Base-by-base conservation (phyloP, 2,113 vertebrate species). In the Heterochromis multidens region DNA sequence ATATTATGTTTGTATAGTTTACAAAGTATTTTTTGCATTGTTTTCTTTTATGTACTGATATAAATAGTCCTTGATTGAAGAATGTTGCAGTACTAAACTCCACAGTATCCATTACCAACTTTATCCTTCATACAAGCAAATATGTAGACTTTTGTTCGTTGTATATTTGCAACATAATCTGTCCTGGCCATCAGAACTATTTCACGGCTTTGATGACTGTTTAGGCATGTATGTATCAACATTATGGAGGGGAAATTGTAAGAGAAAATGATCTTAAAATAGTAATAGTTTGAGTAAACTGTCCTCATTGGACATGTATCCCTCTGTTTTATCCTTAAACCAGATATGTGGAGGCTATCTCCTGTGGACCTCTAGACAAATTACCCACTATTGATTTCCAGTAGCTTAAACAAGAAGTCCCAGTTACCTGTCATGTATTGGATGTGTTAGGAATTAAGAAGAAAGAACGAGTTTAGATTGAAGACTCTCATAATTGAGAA, bases 311-410 rank as follows among this genome's bases (percentile, higher is more conserved):
- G 63, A 86, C 72, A 5, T 9, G 10, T 58, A 35, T 85, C 80
- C 43, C 49, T 90, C 49, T 84, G 49, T 62, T 72, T 37, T 16
- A 43, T 35, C 58, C 21, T 60, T 6, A 27, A 37, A 49, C 8
- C 6, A 70, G 13, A 65, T 33, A 37, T 78, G 56, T 43, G 76
- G 35, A 60, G 12, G 3, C 29, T 3, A 14, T n/a, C 77, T 77
- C 80, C 82, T 52, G 37, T 59, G 46, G 65, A 49, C 77, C 77
- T 67, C 83, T 14, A 46, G 83, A 91, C 31, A 35, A 88, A 91
- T 90, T 27, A 85, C 78, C 62, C 13, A 1, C 23, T 76, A 74
- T 93, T 83, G 88, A 94, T 93, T 88, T 81, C 63, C 86, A 80
- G 37, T 49, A 79, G 74, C 56, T 84, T 61, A 79, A 81, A 78